Evolutionary conservation across 2,113 vertebrate species (phyloP).

Genomic region (Marmota flaviventris): DNA sequence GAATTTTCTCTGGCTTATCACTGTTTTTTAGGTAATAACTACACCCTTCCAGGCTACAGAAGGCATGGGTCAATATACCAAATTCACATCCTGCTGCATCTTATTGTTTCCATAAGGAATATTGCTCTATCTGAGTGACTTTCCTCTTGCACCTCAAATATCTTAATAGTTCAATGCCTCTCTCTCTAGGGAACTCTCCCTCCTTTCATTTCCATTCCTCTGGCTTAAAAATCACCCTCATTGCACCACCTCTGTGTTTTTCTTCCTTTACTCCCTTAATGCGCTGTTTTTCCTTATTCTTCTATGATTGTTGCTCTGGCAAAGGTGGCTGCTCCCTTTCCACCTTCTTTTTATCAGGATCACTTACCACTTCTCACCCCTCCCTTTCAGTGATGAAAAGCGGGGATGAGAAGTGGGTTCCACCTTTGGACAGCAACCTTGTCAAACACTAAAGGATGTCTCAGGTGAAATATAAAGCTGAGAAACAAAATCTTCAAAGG

Average conservation of each 20-base stretch:
- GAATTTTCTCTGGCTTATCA: conserved; percentile 76
- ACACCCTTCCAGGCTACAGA: conserved; percentile 74
- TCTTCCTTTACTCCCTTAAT: background rate
- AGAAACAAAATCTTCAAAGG: conserved; percentile 85
- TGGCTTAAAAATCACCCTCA: background rate
- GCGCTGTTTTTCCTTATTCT: background rate
- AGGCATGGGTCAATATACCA: conserved; percentile 80
- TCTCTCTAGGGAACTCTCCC: conserved; percentile 50
- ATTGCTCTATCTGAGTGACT: conserved; percentile 74
- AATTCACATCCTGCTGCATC: conserved; percentile 78
- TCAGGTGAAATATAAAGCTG: conserved; percentile 69
- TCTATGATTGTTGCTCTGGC: background rate
- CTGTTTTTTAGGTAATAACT: conserved; percentile 82
- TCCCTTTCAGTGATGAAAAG: conserved; percentile 73
- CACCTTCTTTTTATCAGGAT: conserved; percentile 68
- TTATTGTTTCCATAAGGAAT: conserved; percentile 80
- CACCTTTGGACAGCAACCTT: conserved; percentile 70
- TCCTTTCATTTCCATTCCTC: conserved; percentile 39
- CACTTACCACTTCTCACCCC: conserved; percentile 76
- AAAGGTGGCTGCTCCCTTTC: background rate
- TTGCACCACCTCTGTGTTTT: background rate
- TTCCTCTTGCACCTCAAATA: conserved; percentile 69
- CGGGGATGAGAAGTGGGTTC: conserved; percentile 80
- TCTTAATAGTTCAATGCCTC: conserved; percentile 60
- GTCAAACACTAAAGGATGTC: conserved; percentile 79